phyloP scores from a whole-genome alignment of 2,797 vertebrate genomes.

The Esox lucius region DNA sequence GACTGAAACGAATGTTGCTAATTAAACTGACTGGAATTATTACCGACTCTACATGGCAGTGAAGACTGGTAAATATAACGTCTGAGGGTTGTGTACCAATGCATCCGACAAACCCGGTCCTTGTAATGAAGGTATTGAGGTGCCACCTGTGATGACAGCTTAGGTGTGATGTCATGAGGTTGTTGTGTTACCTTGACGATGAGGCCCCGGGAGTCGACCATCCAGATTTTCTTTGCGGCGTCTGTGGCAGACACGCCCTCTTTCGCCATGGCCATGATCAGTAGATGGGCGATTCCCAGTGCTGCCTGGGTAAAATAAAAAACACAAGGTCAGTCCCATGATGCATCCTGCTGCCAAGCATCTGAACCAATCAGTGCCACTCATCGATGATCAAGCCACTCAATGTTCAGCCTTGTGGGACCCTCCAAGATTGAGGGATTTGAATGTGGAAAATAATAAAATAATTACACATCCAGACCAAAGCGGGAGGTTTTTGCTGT shows the following conservation, averaged over 20 bases:
- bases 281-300: slow-evolving; percentile 90
- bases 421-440: not conserved
- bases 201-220: slow-evolving; percentile 96
- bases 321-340: not conserved
- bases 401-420: not conserved
- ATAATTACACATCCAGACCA: too few species aligned
- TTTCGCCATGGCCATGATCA: slow-evolving; percentile 95
- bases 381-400: not conserved
- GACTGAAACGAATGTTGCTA: too few species aligned
- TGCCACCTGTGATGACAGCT: not conserved
- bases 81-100: not conserved
- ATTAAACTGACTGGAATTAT: not conserved
- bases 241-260: slow-evolving; percentile 83
- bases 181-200: slow-evolving; percentile 89
- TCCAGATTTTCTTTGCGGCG: slow-evolving; percentile 91
- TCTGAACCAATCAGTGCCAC: not conserved
- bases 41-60: not conserved
- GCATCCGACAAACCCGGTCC: not conserved
- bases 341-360: not conserved
- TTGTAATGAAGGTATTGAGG: not conserved
- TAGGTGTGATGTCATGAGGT: not conserved
- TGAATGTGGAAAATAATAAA: not conserved
- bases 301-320: slow-evolving; percentile 80
- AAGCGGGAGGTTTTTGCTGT: too few species aligned
- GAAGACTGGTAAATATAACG: not conserved